Evolutionary conservation across 2,113 vertebrate species (phyloP).

Genomic region (Trichechus manatus): DNA sequence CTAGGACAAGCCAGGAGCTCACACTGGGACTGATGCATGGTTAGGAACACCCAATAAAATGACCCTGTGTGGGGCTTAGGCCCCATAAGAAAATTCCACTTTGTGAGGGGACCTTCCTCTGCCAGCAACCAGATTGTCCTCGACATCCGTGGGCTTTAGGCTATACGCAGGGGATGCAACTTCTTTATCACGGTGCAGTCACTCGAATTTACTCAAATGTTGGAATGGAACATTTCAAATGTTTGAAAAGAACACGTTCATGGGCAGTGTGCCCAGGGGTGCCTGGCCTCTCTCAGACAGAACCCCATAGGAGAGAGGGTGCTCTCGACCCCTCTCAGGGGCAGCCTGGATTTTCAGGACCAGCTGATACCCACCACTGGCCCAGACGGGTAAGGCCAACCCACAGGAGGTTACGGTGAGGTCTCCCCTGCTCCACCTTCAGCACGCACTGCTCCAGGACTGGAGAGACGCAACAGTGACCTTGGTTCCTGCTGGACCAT

Average conservation of each 20-base stretch:
- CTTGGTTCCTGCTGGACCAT: background rate
- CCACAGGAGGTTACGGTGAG: background rate
- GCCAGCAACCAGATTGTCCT: background rate
- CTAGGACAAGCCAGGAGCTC: background rate
- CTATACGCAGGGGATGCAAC: background rate
- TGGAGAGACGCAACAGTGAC: background rate
- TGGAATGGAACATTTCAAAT: background rate
- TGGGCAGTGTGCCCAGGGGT: background rate
- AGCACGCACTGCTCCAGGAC: background rate
- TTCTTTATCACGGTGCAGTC: background rate
- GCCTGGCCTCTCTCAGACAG: background rate
- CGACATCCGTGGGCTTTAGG: background rate
- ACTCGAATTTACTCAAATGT: background rate
- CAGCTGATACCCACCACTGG: background rate
- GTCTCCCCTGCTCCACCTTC: background rate
- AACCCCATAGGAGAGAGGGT: accelerated
- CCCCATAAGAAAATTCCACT: background rate
- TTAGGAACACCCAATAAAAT: background rate
- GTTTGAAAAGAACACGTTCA: background rate
- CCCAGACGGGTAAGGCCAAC: background rate
- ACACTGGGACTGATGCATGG: background rate
- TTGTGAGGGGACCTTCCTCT: background rate
- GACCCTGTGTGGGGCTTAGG: background rate
- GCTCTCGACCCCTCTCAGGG: background rate
- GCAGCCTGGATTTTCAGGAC: background rate